Evolutionary conservation across 2,888 invertebrate genomes (phyloP), one percentile per base, ranked within the genome.

Genomic region (Cryptocheilus praepositus): DNA sequence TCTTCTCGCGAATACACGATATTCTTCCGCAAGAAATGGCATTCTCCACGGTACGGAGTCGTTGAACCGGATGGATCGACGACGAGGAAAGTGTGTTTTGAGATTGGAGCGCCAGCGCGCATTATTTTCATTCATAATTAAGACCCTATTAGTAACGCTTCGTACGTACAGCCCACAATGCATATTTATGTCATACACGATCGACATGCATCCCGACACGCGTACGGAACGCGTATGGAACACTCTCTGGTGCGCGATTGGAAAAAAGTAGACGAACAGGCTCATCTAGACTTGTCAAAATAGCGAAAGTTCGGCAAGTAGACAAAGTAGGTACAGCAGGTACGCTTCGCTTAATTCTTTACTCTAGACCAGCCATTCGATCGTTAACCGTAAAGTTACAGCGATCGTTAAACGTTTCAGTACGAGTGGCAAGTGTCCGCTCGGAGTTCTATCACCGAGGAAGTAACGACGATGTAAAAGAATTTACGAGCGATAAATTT

Each of bases 141-240:
- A 72, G 70, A 52, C 63, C 69, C 72, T 71, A 79, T 81, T 81
- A 81, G 81, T 81, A 69, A 81, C 81, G 81, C 79, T 78, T 57
- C 59, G 69, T 76, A 74, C 74, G 68, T 71, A 61, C 71, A 55
- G 52, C 46, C 53, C 64, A 16, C 44, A 58, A 79, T 81, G 76
- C 81, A 81, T 81, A 81, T 79, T 79, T 81, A 81, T 79, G 74
- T 73, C 77, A 70, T 73, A 73, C 64, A 71, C 44, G 61, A 73
- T 72, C 73, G 67, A 67, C 70, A 62, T 49, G 71, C 70, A 67
- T 66, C 57, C 65, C 19, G 13, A 52, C 15, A 19, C 52, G 52
- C 8, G 16, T 21, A 16, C 18, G 16, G 19, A 3, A 52, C 52
- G 19, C 52, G 11, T 52, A 2, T 19, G n/a, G n/a, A n/a, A n/a